Base-by-base conservation (phyloP, 2,888 invertebrate species). In the Pilophorus perplexus region DNA sequence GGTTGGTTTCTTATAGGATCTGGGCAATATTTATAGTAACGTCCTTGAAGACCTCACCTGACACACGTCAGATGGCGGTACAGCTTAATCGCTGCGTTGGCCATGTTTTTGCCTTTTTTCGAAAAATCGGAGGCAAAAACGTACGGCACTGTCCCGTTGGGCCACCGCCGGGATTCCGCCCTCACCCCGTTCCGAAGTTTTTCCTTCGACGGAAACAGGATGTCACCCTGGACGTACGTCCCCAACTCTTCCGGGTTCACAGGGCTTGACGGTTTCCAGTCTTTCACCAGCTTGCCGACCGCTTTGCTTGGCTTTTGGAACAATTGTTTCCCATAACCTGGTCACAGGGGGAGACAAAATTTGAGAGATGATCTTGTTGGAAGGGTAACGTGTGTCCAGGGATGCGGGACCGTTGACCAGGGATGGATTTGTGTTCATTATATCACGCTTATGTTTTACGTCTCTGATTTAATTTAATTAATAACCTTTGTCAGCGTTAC, bases 161-260 rank as follows among this genome's bases (percentile, higher is more conserved):
- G 81, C 89, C 88, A 89, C 12, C 85, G 79, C 0, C 80, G 77
- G 0, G 80, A 76, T 44, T 81, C 79, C 0, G 82, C 81, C 18
- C 79, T 79, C 3, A 88, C 73, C 0, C 88, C 89, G 71, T 88
- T 89, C 65, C 85, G 79, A 0, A 76, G 74, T 0, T 60, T 68
- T 10, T 67, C 68, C 4, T 14, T 25, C 0, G 48, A 28, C 6
- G 87, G 86, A 72, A 88, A 82, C 25, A 89, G 77, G 64, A 91
- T 90, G 73, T 91, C 91, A 3, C 89, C 89, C 75, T 91, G 87
- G 0, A 84, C 81, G 73, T 90, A 90, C 55, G 81, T 83, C 0
- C 90, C 89, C 74, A 87, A 77, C 74, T 91, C 91, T 75, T 91
- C 91, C 0, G 90, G 89, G 75, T 90, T 90, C 66, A 83, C 78